Evolutionary conservation across 2,797 vertebrate genomes (phyloP), one percentile per base, ranked within the genome.

Genomic region (Sebastiscus albofasciatus): DNA sequence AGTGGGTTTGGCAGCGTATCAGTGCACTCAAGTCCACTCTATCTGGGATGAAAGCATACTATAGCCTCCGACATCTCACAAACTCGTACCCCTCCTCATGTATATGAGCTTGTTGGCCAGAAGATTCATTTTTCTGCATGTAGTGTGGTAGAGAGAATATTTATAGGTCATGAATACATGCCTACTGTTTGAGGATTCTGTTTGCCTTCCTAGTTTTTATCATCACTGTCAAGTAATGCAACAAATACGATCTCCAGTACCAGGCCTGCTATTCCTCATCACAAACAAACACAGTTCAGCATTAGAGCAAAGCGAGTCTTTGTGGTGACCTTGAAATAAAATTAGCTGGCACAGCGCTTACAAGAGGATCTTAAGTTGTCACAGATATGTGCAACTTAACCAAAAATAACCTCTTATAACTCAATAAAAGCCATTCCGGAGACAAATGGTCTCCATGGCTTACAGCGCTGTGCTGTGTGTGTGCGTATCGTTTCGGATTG

Each of bases 1-100:
- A 93, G 92, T 87, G 90, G 92, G 84, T 90, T 90, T 94, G 93
- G 93, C 93, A 90, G 83, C 3, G 55, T 81, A 85, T 89, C 84
- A 90, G 78, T 89, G 91, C 90, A 90, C 93, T 95, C 92, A 61
- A 93, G 76, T 86, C 92, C 93, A 94, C 92, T 93, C 91, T 90
- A 82, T 89, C 93, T 90, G 80, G 88, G 89, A 93, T 94, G 90
- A 94, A 94, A 93, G 91, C 86, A 77, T 75, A 87, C 82, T 90
- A 80, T 72, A 90, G 67, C 77, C 82, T 39, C 83, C 75, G 83
- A 90, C 87, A 86, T 86, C 64, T 83, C 88, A 70, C 79, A 77
- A 83, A 81, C 86, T 76, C 60, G 3, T 72, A 68, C 39, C 74
- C 78, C 81, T 83, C 65, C 78, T 85, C 29, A 33, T 80, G 83